Evolutionary conservation across 2,113 vertebrate genomes (phyloP), one percentile per base, ranked within the genome.

Genomic region (Hyaena hyaena): DNA sequence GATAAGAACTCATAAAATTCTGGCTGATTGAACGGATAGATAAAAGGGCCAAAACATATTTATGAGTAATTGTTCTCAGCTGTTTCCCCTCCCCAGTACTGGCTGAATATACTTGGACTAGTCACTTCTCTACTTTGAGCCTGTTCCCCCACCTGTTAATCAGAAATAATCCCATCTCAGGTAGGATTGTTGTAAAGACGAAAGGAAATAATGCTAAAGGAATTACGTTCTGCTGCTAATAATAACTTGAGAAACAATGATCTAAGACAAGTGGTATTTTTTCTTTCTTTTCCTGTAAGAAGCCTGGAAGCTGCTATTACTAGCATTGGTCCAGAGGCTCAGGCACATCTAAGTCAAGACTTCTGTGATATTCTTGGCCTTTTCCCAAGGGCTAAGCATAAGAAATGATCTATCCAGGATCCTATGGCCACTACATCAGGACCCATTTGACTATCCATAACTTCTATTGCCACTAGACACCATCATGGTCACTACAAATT

Each of bases 221-320:
- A 63, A 82, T 55, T 43, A 6, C 65, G 65, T 76, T 87, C 33
- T 83, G 53, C 10, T 83, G 11, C 69, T 93, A 35, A 90, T 58
- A 89, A 26, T 86, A 68, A 96, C 65, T 43, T 61, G 50, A 94
- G 31, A 61, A 89, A 86, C 17, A 89, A 74, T 61, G 58, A 79
- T 55, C 31, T 26, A 65, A 26, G 10, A 43, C 48, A 97, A 73
- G 69, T 0, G 5, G 21, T 53, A 4, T 16, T 95, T 83, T 83
- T 95, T 66, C 66, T 93, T 81, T 66, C 23, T 90, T 88, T 45
- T 85, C 61, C 65, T 3, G 3, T 79, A 71, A 83, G 43, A 69
- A 88, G 8, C 76, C n/a, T 66, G 26, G 16, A 90, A 94, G n/a
- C 92, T 1, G 0, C 4, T 53, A 1, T 55, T 80, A 24, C 23